Evolutionary conservation across 2,113 vertebrate genomes (phyloP), one percentile per base, ranked within the genome.

Genomic region (Xiphophorus hellerii): DNA sequence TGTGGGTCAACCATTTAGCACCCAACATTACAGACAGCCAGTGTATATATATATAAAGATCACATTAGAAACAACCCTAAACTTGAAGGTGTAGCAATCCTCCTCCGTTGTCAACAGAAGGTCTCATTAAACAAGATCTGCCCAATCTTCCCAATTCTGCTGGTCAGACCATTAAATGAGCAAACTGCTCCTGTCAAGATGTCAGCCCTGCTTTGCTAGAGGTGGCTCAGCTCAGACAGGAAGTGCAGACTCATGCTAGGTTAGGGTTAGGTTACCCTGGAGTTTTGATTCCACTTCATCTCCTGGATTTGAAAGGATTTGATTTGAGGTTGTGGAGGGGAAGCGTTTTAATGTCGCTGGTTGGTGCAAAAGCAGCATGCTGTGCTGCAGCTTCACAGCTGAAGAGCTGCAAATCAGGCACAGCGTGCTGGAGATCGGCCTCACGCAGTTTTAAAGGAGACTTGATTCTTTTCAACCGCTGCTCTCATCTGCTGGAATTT

Each of bases 111-210:
- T n/a, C 66, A 67, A 67, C 69, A 75, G 66, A 44, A 3, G 61
- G 22, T 28, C 71, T 83, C 54, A 35, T 81, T 67, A 75, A 33
- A 17, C 62, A 33, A 27, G 58, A 83, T 76, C 65, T 25, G 14
- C 35, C 73, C 48, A 14, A 44, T 79, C 73, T 27, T 63, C 77
- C 58, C 25, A 0, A 31, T 27, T 31, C 22, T 48, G 51, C 83
- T 44, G 20, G 58, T 78, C 69, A 78, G 68, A 81, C 78, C 74
- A 65, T 78, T 64, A 70, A 73, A 58, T 2, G 3, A 33, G 28
- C 3, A 10, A n/a, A 62, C 51, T 14, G 35, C 28, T 20, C 22
- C 51, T 48, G 61, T 17, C 42, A 33, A 9, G 33, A 22, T 62
- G 76, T 63, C 73, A 25, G 60, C 28, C 14, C 62, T n/a, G 61